Evolutionary conservation across 2,797 vertebrate species (phyloP).

Genomic region (Microhierax caerulescens): DNA sequence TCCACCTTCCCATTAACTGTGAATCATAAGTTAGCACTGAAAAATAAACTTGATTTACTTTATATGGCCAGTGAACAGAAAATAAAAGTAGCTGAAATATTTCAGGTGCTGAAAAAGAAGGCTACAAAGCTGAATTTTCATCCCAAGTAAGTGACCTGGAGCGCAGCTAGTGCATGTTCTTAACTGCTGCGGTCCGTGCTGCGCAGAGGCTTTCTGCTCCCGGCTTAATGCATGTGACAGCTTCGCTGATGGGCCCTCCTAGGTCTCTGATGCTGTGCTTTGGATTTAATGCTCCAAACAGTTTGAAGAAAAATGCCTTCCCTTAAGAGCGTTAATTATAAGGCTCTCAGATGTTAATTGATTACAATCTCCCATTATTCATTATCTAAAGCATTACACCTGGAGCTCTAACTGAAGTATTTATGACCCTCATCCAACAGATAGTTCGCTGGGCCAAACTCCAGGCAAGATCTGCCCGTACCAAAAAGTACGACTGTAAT

Average conservation of each 20-base stretch:
- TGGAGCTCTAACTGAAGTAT: not conserved
- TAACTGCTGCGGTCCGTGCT: not conserved
- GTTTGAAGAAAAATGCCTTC: not conserved
- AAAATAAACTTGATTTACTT: constrained; percentile 2
- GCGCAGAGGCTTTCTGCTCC: constrained; percentile 20
- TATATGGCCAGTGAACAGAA: constrained; percentile 16
- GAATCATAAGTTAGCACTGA: not conserved
- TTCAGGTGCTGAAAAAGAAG: not conserved
- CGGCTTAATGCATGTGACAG: not conserved
- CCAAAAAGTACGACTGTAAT: not conserved
- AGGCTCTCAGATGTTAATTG: not conserved
- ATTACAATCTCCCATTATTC: not conserved
- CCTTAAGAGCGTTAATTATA: constrained; percentile 14
- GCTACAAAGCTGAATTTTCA: constrained; percentile 25
- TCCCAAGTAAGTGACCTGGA: not conserved
- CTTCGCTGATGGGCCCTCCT: constrained; percentile 29
- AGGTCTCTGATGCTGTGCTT: not conserved
- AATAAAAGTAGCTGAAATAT: not conserved
- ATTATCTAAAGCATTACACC: not conserved
- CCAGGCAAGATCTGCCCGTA: not conserved
- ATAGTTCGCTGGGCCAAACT: not conserved
- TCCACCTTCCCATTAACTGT: constrained; percentile 16
- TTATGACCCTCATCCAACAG: not conserved
- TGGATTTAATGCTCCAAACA: constrained; percentile 15
- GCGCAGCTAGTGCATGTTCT: not conserved